A percentile compares a stretch with the other conserved stretches of the same genome.
Evolutionary conservation across 1,140 invertebrate species (phyloP).

Genomic region (Onthophagus taurus): DNA sequence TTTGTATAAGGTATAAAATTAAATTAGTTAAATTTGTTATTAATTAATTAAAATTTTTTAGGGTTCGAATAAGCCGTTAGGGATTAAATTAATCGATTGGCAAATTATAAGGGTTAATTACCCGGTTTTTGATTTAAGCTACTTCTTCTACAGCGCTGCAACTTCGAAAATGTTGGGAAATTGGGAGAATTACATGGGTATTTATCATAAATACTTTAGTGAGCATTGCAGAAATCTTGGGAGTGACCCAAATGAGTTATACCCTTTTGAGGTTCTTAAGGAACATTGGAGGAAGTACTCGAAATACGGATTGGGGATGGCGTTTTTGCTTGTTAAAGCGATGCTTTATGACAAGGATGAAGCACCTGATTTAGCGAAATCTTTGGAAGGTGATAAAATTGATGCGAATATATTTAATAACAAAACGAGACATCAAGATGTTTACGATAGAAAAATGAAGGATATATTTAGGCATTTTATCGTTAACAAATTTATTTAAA

Average conservation of each 20-base stretch:
- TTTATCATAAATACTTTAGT: constrained; percentile 15
- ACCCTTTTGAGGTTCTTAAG: constrained; percentile 37
- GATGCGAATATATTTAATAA: too few relatives aligned
- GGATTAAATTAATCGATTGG: constrained; percentile 10
- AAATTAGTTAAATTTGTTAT: too few relatives aligned
- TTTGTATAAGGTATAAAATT: constrained; percentile 39
- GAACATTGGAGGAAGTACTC: constrained; percentile 33
- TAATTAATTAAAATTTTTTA: too few relatives aligned
- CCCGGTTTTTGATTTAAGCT: constrained; percentile 16
- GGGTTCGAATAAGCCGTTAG: background rate
- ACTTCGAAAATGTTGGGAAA: constrained; percentile 9
- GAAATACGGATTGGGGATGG: constrained; percentile 33
- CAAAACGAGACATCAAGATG: too few relatives aligned
- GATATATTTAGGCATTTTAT: too few relatives aligned
- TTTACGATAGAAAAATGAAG: too few relatives aligned
- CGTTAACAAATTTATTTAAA: too few relatives aligned
- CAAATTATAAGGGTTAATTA: constrained; percentile 15
- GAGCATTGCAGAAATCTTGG: constrained; percentile 22
- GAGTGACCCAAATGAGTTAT: constrained; percentile 37
- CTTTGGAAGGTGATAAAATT: too few relatives aligned
- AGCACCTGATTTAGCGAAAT: background rate
- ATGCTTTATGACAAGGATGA: constrained; percentile 15
- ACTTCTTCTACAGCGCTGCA: constrained; percentile 16
- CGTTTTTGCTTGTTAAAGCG: constrained; percentile 31
- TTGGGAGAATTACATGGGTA: constrained; percentile 11